Evolutionary conservation across 1,140 invertebrate genomes (phyloP), one percentile per base, ranked within the genome.

Genomic region (Drosophila bocqueti): DNA sequence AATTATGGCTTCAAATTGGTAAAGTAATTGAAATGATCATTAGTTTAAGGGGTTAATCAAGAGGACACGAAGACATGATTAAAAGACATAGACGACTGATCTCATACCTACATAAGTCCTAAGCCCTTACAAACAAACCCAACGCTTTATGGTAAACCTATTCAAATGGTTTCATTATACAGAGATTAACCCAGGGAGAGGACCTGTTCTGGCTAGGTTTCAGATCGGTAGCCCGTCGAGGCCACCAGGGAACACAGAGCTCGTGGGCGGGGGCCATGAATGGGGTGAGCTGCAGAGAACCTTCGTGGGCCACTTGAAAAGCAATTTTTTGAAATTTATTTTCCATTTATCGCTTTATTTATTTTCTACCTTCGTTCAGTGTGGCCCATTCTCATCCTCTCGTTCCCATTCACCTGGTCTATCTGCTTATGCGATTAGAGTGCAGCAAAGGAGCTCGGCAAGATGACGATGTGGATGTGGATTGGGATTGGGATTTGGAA

Each of bases 281-380:
- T 36, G 40, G 50, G 61, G 43, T 40, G 40, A 43, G n/a, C 42
- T 31, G 36, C 4, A 24, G 18, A 59, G 62, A 81, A 68, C 68
- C 73, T 65, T 65, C 67, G 66, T 54, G 38, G 66, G 52, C 85
- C 85, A 90, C 84, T 89, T 90, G 85, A 89, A 90, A 81, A 90
- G 77, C 81, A 89, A 84, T 89, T 89, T 87, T 73, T 74, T 52
- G 57, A 87, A 90, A 90, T 89, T 90, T 89, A 81, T 89, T 89
- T 90, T 84, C 69, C 73, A 89, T 89, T 89, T 89, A 90, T 89
- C 83, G 85, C 81, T 89, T 89, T 90, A 90, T 89, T 89, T 90
- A 84, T 84, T 89, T 83, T 78, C 38, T 81, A 78, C 74, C 81
- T 66, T 79, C 76, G 73, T 83, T 77, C 66, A 65, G 82, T 85